Base-by-base conservation (phyloP, 2,113 vertebrate species). In the Solea solea region DNA sequence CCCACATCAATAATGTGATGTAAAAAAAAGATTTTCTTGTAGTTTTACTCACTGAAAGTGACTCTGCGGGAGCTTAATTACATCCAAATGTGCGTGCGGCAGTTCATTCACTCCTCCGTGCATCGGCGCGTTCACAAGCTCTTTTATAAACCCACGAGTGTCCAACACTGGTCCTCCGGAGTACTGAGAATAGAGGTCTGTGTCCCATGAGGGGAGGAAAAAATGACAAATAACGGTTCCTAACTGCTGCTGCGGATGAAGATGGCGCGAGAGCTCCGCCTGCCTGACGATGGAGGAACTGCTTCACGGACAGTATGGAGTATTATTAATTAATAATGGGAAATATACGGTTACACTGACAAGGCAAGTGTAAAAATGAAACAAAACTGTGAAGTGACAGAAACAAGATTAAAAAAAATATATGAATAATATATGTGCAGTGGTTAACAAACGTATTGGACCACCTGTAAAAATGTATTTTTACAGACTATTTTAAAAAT, bases 211-310 rank as follows among this genome's bases (percentile, higher is more conserved):
- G 72, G 52, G 9, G 40, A 16, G 21, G 11, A 42, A 66, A 39
- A 12, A 64, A 79, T 82, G 67, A 55, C 62, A 86, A 84, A 79
- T 82, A 82, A 86, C 46, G 28, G 64, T 60, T 45, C 28, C 34
- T 12, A 56, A 64, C 77, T 28, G 72, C 48, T 16, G 60, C 45
- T 40, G 56, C 5, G 14, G 16, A 15, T 51, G 16, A 4, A 9
- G 52, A 27, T 70, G 60, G 82, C 64, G 27, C 76, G 65, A 78
- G 76, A 86, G 92, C 90, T 64, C 91, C 90, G 9, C 88, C 92
- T 93, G 63, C 65, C 69, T 10, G 77, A 8, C 12, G 51, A 48
- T 4, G 5, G 51, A n/a, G 1, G 76, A 21, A 58, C 5, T 70
- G 55, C 74, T 9, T 9, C 72, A 44, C 66, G 34, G 34, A 34